These are phyloP conservation scores for Pipistrellus pygmaeus DNA, from an alignment of 2,797 vertebrate genomes.

Conservation along the genomic window DNA sequence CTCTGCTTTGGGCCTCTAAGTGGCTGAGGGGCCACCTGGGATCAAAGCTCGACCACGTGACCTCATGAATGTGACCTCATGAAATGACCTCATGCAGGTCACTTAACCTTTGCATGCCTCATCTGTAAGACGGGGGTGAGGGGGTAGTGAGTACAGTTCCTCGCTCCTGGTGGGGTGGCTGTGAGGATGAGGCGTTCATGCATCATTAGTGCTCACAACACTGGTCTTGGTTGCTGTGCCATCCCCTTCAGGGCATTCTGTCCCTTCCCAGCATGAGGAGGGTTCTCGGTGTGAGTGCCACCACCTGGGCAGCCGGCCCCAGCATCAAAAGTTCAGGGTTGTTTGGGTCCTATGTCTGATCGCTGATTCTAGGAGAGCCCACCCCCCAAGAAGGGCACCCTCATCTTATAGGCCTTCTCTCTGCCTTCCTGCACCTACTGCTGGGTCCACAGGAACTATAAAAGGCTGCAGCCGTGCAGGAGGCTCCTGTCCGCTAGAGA, in stretches of 20 bases:
- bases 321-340: neutral
- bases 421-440: neutral
- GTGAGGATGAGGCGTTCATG: neutral
- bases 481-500: neutral
- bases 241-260: rapidly evolving
- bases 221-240: rapidly evolving
- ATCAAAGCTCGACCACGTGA: neutral
- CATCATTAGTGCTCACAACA: rapidly evolving
- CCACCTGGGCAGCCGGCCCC: neutral
- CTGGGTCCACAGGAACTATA: neutral
- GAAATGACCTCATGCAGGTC: neutral
- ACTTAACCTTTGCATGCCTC: neutral
- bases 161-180: rapidly evolving
- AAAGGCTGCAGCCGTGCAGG: neutral
- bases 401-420: neutral
- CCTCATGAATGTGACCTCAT: neutral
- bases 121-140: neutral
- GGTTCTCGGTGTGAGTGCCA: neutral
- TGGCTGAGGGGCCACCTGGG: neutral
- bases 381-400: no score
- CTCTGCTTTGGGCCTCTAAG: neutral
- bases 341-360: neutral
- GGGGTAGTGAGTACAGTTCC: neutral
- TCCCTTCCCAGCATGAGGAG: neutral
- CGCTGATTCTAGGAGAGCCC: neutral